Conservation (phyloP, 2,113 vertebrate genomes). For the human (Homo sapiens) region GRCh38 chr6:170572001-170572500, state of each 20-base stretch:
- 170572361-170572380: conserved; percentile 64
- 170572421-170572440: conserved; percentile 43
- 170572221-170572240: conserved; percentile 99
- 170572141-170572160: not conserved
- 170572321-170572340: conserved; percentile 63
- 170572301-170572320: conserved; percentile 2
- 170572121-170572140: not conserved
- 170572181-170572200: conserved; percentile 96
- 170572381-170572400: conserved; percentile 74
- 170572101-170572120: not conserved
- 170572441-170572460: conserved; percentile 61
- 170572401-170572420: conserved; percentile 67
- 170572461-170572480: conserved; percentile 76
- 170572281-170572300: not conserved
- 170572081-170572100: not conserved
- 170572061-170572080: not conserved
- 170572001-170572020: not conserved
- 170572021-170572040: not conserved
- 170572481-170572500: conserved; percentile 77
- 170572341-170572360: conserved; percentile 69
- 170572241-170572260: conserved; percentile 98
- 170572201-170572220: conserved; percentile 99
- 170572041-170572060: not conserved
- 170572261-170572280: conserved; percentile 84
- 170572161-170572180: not conserved